Evolutionary conservation across 2,797 vertebrate genomes (phyloP).

Genomic region (Myotis planiceps): DNA sequence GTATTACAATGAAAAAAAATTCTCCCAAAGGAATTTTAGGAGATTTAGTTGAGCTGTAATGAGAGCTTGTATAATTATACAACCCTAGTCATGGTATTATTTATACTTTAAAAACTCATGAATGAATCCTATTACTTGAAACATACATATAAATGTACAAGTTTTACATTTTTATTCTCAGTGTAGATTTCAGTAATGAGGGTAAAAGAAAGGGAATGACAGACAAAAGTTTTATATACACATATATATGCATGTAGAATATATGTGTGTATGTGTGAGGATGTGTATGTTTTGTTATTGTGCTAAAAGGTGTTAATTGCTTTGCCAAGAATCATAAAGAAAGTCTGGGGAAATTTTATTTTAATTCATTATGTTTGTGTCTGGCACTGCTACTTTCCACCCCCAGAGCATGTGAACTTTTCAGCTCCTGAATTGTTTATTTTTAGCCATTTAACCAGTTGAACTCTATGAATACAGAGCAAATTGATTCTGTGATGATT

Average conservation of each 20-base stretch:
- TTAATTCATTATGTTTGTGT: not conserved
- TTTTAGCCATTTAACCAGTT: not conserved
- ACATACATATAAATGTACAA: not conserved
- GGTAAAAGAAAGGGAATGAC: not conserved
- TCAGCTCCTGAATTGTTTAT: constrained; percentile 10
- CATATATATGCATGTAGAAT: not conserved
- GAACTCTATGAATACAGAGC: not conserved
- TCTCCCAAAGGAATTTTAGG: not conserved
- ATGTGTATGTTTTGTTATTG: not conserved
- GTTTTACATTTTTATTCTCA: not conserved
- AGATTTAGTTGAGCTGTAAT: not conserved
- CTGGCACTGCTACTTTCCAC: not conserved
- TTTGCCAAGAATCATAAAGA: not conserved
- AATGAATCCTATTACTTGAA: not conserved
- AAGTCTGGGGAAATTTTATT: constrained; percentile 27
- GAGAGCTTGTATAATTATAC: not conserved
- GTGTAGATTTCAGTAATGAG: not conserved
- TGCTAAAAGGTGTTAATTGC: not conserved
- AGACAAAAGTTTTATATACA: not conserved
- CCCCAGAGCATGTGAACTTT: not conserved
- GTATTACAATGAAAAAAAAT: not conserved
- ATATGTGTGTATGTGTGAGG: not conserved
- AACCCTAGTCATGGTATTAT: not conserved
- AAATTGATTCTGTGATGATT: not conserved
- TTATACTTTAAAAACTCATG: not conserved